These are phyloP conservation scores for Pipistrellus pipistrellus DNA, from an alignment of 2,797 vertebrate species.

Conservation along the genomic window DNA sequence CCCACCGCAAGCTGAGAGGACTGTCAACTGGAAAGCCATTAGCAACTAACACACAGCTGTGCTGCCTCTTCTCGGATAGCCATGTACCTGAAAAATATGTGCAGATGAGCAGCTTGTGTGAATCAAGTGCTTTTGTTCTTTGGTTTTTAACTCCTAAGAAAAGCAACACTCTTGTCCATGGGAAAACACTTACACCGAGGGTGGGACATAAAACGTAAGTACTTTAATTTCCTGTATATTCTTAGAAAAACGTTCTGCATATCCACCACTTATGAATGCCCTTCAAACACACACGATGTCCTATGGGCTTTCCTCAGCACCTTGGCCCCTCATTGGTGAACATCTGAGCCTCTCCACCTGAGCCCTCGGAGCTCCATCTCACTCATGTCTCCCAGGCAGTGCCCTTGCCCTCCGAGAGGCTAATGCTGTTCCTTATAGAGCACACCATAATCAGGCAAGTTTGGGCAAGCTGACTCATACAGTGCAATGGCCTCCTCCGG, in stretches of 20 bases:
- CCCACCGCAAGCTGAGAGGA: not conserved
- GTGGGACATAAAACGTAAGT: not conserved
- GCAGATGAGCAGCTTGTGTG: not conserved
- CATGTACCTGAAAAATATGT: not conserved
- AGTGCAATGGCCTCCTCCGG: not conserved
- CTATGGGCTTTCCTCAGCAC: not conserved
- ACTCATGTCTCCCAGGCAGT: not conserved
- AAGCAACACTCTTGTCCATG: not conserved
- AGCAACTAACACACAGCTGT: not conserved
- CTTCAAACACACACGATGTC: too few relatives aligned
- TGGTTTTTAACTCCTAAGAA: constrained; percentile 6
- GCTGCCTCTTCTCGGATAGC: not conserved
- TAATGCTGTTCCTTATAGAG: not conserved
- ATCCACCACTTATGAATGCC: not conserved
- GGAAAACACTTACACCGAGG: constrained; percentile 10
- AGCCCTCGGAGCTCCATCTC: not conserved
- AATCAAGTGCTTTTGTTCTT: constrained; percentile 19
- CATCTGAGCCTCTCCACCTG: not conserved
- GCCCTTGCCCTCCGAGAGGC: not conserved
- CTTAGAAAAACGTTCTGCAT: not conserved
- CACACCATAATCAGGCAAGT: not conserved
- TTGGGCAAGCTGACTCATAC: not conserved
- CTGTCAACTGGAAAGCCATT: not conserved
- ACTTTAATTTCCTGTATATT: not conserved
- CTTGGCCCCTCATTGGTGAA: not conserved